Evolutionary conservation across 2,113 vertebrate genomes (phyloP), one percentile per base, ranked within the genome.

Genomic region (Vombatus ursinus): DNA sequence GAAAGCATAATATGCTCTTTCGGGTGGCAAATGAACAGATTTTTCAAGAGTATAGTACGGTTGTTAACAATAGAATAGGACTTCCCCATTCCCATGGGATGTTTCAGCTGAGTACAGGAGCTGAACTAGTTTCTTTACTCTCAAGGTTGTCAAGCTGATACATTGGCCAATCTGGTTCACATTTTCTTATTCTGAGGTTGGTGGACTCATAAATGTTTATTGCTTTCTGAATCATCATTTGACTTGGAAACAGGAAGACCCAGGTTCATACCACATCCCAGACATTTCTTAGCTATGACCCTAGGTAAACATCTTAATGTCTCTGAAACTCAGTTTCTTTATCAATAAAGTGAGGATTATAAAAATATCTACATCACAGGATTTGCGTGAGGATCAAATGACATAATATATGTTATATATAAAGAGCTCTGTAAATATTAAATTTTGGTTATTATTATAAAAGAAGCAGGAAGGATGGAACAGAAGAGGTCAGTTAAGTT

Each of bases 141-240:
- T 95, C 95, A 48, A 1, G 89, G 84, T 49, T 96, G 94, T 96
- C 94, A 96, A 94, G 93, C 93, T 96, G 95, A 97, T 93, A 31
- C 90, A 95, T 96, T 49, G 93, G 90, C 77, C 92, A 92, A 95
- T 96, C 92, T 94, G 24, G 57, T 92, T 96, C 96, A 61, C 28
- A 68, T 22, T 44, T 44, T 84, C 37, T 84, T 84, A 44, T 22
- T 84, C 37, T 84, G 19, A 44, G 37, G 14, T 77, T n/a, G 31
- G n/a, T n/a, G 61, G n/a, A 22, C 37, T 84, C 37, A 84, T 22
- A 84, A 84, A 84, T 84, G 37, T 44, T 84, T 8, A 1, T 44
- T n/a, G 68, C 1, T 2, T 68, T 68, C 57, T 37, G 57, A 37
- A 31, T 37, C 0, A 14, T 68, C 31, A 37, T 68, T 68, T 68